These are phyloP conservation scores for Masnerella sp. DNA, from an alignment of 2,888 invertebrate species.

Conservation along the genomic window DNA sequence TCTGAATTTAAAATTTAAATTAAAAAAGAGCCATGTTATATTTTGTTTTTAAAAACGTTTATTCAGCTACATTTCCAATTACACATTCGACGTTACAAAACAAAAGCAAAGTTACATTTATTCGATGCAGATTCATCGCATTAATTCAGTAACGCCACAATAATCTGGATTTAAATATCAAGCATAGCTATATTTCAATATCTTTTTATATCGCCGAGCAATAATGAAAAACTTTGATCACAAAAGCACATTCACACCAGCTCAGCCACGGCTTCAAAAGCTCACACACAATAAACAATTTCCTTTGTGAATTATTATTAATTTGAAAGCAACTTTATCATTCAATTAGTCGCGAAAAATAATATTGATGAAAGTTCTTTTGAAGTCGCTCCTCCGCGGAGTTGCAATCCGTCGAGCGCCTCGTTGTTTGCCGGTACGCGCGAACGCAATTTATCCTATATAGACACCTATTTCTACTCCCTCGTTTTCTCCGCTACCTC, in stretches of 20 bases:
- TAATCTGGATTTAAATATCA: neutral
- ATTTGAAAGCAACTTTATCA: constrained; percentile 19
- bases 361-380: constrained; percentile 34
- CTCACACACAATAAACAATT: constrained; percentile 16
- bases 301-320: constrained; percentile 14
- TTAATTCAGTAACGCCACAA: neutral
- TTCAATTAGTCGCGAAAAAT: constrained; percentile 38
- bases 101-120: neutral
- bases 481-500: constrained; percentile 51
- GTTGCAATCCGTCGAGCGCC: constrained; percentile 71
- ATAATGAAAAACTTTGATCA: constrained; percentile 5
- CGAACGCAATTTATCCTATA: constrained; percentile 69
- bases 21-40: too few species aligned
- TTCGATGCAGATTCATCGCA: neutral
- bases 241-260: neutral
- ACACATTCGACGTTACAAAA: constrained; percentile 6
- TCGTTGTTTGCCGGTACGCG: constrained; percentile 71
- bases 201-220: neutral
- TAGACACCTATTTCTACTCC: constrained; percentile 45
- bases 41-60: too few species aligned
- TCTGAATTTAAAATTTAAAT: too few species aligned
- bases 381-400: constrained; percentile 12
- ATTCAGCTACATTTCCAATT: too few species aligned
- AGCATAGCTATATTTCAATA: neutral
- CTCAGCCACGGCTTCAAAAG: neutral